These are phyloP conservation scores for Drosophila orena DNA, from an alignment of 1,140 invertebrate genomes.

Conservation along the genomic window DNA sequence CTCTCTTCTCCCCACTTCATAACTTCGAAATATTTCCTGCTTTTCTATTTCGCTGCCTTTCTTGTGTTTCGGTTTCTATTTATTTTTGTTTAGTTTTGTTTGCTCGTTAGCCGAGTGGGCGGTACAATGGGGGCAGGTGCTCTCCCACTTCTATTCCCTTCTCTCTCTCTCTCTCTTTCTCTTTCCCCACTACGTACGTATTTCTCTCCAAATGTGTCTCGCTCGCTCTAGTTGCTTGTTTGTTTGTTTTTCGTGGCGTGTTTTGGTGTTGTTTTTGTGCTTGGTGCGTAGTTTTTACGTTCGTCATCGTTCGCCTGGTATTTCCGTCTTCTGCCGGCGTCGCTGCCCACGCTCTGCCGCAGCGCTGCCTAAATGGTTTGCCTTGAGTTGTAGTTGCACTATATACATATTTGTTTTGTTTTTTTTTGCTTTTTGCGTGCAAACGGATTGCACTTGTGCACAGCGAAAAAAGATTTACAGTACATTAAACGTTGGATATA, in stretches of 20 bases:
- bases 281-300: conserved; percentile 81
- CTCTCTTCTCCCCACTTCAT: conserved; percentile 38
- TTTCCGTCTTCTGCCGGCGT: conserved; percentile 75
- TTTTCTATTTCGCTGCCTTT: conserved; percentile 46
- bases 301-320: conserved; percentile 80
- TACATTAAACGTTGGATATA: no score
- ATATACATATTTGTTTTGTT: conserved; percentile 47
- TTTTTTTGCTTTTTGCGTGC: conserved; percentile 56
- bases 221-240: conserved; percentile 56
- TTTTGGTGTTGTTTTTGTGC: conserved; percentile 75
- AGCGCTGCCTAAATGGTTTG: conserved; percentile 46
- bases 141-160: conserved; percentile 31
- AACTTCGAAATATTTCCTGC: conserved; percentile 50
- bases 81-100: conserved; percentile 81
- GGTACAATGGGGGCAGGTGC: conserved; percentile 63
- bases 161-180: conserved; percentile 11
- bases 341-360: conserved; percentile 29
- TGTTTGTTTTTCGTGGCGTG: conserved; percentile 82
- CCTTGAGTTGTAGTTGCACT: conserved; percentile 68
- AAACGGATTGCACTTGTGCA: conserved; percentile 64
- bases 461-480: background rate
- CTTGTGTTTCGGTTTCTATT: conserved; percentile 55
- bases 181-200: background rate
- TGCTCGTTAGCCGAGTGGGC: conserved; percentile 67
- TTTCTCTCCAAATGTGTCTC: conserved; percentile 9